Evolutionary conservation across 1,140 invertebrate genomes (phyloP).

Genomic region (Choristoneura fumiferana): DNA sequence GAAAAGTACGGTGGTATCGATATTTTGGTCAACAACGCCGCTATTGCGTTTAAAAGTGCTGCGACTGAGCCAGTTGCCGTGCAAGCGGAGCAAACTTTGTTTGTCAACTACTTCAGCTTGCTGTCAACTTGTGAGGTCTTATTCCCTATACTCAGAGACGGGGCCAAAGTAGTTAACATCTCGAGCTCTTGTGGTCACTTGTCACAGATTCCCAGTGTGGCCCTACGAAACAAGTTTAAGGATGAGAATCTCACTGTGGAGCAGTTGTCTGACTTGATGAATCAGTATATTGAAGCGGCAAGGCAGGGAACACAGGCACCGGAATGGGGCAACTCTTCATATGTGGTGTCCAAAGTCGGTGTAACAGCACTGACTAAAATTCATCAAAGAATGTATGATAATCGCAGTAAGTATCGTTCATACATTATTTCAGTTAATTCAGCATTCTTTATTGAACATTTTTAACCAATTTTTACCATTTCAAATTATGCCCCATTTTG

Average conservation of each 20-base stretch:
- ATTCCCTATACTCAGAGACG: conserved; percentile 83
- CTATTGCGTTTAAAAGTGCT: conserved; percentile 84
- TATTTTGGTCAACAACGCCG: conserved; percentile 91
- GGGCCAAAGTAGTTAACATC: conserved; percentile 86
- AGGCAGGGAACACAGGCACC: conserved; percentile 56
- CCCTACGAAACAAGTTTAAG: conserved; percentile 76
- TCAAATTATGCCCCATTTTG: no score
- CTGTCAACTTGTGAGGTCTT: conserved; percentile 82
- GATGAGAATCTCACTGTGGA: conserved; percentile 78
- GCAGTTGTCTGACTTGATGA: conserved; percentile 80
- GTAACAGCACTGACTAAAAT: conserved; percentile 80
- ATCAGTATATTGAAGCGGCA: conserved; percentile 81
- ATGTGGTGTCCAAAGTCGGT: conserved; percentile 86
- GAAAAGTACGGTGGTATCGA: conserved; percentile 86
- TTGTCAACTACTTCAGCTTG: conserved; percentile 84
- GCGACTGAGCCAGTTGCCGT: conserved; percentile 82
- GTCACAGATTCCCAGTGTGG: conserved; percentile 77
- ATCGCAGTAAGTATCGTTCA: conserved; percentile 53
- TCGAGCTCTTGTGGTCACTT: conserved; percentile 84
- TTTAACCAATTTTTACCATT: not conserved
- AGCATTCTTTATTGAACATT: not conserved
- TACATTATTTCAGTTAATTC: conserved; percentile 12
- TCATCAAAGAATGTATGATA: conserved; percentile 51
- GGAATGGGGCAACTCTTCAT: conserved; percentile 82
- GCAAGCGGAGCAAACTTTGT: conserved; percentile 85